phyloP scores from a whole-genome alignment of 2,113 vertebrate species.

The Eonycteris spelaea region DNA sequence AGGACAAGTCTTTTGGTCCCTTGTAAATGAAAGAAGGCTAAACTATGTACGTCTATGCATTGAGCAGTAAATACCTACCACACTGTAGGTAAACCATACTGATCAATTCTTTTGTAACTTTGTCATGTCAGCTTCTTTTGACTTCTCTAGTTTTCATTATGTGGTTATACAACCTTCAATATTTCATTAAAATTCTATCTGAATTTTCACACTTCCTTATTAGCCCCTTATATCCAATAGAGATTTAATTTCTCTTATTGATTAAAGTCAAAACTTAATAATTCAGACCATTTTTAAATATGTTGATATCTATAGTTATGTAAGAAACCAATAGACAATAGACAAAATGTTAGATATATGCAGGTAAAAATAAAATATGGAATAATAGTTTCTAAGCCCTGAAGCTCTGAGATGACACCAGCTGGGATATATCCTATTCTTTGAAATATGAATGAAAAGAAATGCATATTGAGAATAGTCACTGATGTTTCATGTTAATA shows the following conservation, averaged over 20 bases:
- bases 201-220: neutral
- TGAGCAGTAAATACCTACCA: neutral
- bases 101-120: neutral
- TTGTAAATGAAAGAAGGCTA: neutral
- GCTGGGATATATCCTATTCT: conserved; percentile 33
- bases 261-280: neutral
- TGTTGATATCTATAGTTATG: neutral
- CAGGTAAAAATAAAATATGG: conserved; percentile 36
- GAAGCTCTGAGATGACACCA: conserved; percentile 47
- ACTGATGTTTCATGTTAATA: conserved; percentile 69
- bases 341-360: neutral
- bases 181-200: neutral
- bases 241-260: neutral
- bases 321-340: conserved; percentile 40
- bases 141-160: neutral
- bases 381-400: conserved; percentile 54
- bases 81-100: neutral
- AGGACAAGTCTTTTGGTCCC: no score
- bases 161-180: neutral
- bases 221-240: neutral
- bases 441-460: conserved; percentile 65
- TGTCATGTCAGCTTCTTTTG: neutral
- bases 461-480: conserved; percentile 35
- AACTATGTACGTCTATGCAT: neutral
- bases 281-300: neutral